Evolutionary conservation across 1,140 invertebrate species (phyloP), one percentile per base, ranked within the genome.

Genomic region (Coenobita brevimanus): DNA sequence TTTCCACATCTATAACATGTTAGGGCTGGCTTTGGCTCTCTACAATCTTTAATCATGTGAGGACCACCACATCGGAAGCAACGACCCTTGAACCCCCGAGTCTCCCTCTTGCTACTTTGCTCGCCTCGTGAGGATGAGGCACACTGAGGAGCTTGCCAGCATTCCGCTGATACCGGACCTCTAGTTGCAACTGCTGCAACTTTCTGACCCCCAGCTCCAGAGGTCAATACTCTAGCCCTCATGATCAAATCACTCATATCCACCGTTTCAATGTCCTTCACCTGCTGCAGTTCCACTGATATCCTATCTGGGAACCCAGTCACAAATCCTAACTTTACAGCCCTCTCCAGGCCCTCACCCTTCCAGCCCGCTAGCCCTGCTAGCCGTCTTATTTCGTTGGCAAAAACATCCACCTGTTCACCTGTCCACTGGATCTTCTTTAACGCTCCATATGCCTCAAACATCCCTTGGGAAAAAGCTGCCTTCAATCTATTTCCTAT

Each of bases 11-110:
- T 15, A 30, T 79, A 54, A 21, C 76, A 79, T 27, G 24, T 79
- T 17, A 78, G 3, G 46, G n/a, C n/a, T 30, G 43, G n/a, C 17
- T 50, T 79, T 13, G 76, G 43, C 27, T 27, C 46, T 27, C 46
- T 79, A 54, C 50, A 79, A n/a, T n/a, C 24, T 79, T 50, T 79
- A 27, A 50, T 27, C 76, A 79, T 79, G 76, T 78, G 76, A 54
- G 50, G 46, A n/a, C 50, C 76, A 50, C 46, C 27, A 54, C 76
- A 54, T 79, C 76, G 21, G 76, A 54, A 79, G 27, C 76, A 79
- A 10, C 27, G 46, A 54, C n/a, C n/a, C n/a, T n/a, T n/a, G n/a
- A n/a, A n/a, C n/a, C n/a, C n/a, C n/a, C n/a, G n/a, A n/a, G n/a
- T n/a, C n/a, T n/a, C n/a, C n/a, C n/a, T n/a, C n/a, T n/a, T n/a